These are phyloP conservation scores for Petroica traversi DNA, from an alignment of 2,113 vertebrate species.

Conservation along the genomic window DNA sequence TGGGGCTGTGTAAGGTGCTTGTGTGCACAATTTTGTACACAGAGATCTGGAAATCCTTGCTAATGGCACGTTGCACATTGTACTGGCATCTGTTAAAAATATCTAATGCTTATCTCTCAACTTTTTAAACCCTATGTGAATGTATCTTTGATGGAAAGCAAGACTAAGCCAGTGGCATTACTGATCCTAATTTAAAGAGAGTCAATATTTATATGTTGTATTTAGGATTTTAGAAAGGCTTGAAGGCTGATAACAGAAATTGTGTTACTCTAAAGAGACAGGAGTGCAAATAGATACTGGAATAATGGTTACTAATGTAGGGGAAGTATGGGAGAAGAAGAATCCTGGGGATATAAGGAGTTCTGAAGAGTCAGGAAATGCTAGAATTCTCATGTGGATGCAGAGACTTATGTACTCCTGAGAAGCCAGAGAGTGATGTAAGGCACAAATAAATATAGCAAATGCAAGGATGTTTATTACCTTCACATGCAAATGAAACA, in stretches of 20 bases:
- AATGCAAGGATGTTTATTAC: slow-evolving; percentile 29
- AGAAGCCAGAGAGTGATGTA: not conserved
- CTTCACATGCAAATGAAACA: slow-evolving; percentile 43
- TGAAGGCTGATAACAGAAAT: not conserved
- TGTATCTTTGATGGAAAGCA: not conserved
- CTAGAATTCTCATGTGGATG: not conserved
- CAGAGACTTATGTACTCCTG: not conserved
- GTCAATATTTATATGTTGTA: not conserved
- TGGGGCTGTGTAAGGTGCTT: not conserved
- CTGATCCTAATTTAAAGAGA: not conserved
- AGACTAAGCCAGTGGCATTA: not conserved
- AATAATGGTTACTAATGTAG: not conserved
- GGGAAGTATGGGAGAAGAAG: not conserved
- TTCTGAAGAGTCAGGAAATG: not conserved
- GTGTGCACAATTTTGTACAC: not conserved
- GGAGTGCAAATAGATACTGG: not conserved
- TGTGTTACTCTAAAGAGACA: not conserved
- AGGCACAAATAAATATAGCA: slow-evolving; percentile 4
- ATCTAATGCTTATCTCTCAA: not conserved
- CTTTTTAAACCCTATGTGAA: not conserved
- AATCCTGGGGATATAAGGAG: not conserved
- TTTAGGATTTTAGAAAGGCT: not conserved
- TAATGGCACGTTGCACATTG: not conserved
- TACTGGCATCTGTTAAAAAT: not conserved
- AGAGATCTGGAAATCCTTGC: not conserved